These are phyloP conservation scores for Epirrita christyi DNA, from an alignment of 2,888 invertebrate genomes.

Conservation along the genomic window DNA sequence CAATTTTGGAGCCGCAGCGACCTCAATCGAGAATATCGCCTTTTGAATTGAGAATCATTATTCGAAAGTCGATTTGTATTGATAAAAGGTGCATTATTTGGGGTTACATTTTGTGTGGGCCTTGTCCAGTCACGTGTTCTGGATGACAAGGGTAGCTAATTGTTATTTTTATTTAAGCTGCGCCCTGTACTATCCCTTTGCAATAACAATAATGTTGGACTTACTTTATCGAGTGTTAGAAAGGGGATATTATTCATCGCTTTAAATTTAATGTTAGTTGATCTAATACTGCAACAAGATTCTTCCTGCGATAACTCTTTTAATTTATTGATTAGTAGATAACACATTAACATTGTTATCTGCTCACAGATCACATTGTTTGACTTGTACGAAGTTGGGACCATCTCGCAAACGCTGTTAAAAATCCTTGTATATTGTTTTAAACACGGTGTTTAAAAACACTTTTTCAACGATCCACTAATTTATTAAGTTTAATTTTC, in stretches of 20 bases:
- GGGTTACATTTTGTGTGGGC: constrained; percentile 36
- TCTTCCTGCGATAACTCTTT: constrained; percentile 2
- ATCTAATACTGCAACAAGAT: constrained; percentile 20
- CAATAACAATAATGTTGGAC: constrained; percentile 36
- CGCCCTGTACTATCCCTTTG: constrained; percentile 38
- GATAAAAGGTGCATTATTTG: constrained; percentile 30
- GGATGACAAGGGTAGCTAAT: constrained; percentile 46
- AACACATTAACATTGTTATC: not conserved
- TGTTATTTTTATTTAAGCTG: constrained; percentile 47
- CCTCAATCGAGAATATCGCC: constrained; percentile 20
- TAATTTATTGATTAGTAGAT: constrained; percentile 5
- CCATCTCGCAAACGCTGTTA: too few species aligned
- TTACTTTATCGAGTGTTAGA: constrained; percentile 36
- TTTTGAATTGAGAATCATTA: constrained; percentile 29
- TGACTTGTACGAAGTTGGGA: too few species aligned
- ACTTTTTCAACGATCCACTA: too few species aligned
- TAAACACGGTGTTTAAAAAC: too few species aligned
- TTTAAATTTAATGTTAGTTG: constrained; percentile 27
- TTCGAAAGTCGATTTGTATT: constrained; percentile 33
- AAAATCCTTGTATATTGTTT: too few species aligned
- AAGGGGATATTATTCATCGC: constrained; percentile 30
- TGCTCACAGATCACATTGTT: too few species aligned
- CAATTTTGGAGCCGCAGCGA: constrained; percentile 26
- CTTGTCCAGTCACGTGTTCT: constrained; percentile 49
- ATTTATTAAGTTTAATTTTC: too few species aligned